Evolutionary conservation across 1,140 invertebrate species (phyloP).

Genomic region (Lordiphosa stackelbergi): DNA sequence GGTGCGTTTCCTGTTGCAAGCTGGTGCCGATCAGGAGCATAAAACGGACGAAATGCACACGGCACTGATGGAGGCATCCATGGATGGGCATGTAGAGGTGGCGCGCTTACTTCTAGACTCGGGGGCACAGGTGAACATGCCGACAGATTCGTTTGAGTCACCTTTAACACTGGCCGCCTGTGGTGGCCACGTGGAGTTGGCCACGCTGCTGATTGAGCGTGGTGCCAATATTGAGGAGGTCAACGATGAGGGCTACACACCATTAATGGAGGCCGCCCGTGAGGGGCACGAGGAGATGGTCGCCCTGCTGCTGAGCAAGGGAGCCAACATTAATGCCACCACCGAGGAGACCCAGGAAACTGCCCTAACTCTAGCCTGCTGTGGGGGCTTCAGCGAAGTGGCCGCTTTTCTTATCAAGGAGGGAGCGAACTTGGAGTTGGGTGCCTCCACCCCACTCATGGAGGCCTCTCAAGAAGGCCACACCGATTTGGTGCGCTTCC

Average conservation of each 20-base stretch:
- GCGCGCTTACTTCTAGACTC: conserved; percentile 94
- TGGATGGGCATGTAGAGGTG: conserved; percentile 99
- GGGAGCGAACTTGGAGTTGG: conserved; percentile 96
- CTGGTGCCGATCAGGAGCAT: conserved; percentile 97
- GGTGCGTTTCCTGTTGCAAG: conserved; percentile 96
- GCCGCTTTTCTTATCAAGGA: conserved; percentile 97
- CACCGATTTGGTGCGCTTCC: conserved; percentile 92
- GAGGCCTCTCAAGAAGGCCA: conserved; percentile 99
- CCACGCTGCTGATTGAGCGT: conserved; percentile 94
- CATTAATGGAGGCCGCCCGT: conserved; percentile 98
- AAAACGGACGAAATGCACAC: conserved; percentile 99
- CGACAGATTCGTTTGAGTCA: conserved; percentile 99
- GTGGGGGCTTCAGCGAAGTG: conserved; percentile 98
- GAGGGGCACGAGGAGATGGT: conserved; percentile 99
- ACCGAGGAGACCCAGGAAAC: conserved; percentile 99
- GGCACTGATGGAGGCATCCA: conserved; percentile 99
- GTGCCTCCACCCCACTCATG: conserved; percentile 98
- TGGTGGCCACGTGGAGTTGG: conserved; percentile 98
- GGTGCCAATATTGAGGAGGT: conserved; percentile 99
- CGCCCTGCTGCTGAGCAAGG: conserved; percentile 92
- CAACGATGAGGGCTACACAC: conserved; percentile 99
- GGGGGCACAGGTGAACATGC: conserved; percentile 99
- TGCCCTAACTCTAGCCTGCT: conserved; percentile 96
- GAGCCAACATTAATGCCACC: conserved; percentile 97
- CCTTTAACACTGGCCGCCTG: conserved; percentile 98